Evolutionary conservation across 2,797 vertebrate genomes (phyloP).

Genomic region (Phylloscopus collybita): DNA sequence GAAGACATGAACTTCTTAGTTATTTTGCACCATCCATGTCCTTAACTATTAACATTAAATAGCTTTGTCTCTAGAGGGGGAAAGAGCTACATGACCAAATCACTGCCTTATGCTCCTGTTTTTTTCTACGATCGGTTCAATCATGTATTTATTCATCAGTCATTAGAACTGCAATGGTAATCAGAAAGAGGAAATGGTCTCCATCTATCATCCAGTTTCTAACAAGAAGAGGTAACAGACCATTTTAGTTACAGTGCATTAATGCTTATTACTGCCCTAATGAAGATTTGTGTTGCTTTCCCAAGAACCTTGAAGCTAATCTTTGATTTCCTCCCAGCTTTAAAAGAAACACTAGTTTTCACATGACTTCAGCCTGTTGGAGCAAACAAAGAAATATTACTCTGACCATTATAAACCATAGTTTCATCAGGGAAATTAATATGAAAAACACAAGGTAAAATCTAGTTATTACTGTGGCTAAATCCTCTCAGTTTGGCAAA

Average conservation of each 20-base stretch:
- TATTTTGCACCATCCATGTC: not conserved
- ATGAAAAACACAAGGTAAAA: conserved; percentile 15
- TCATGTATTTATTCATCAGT: conserved; percentile 46
- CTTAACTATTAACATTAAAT: not conserved
- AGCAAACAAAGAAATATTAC: conserved; percentile 28
- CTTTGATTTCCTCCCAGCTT: conserved; percentile 55
- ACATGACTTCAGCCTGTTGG: not conserved
- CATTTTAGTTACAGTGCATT: conserved; percentile 73
- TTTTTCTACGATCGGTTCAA: not conserved
- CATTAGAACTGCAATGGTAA: conserved; percentile 61
- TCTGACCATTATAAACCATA: not conserved
- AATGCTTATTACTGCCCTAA: conserved; percentile 72
- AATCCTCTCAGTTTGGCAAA: not conserved
- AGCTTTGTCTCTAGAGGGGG: not conserved
- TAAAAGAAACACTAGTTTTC: conserved; percentile 50
- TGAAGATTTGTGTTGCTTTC: conserved; percentile 76
- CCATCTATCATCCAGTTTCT: conserved; percentile 64
- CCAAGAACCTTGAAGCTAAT: conserved; percentile 60
- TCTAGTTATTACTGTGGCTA: conserved; percentile 8
- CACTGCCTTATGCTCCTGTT: conserved; percentile 29
- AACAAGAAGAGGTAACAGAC: conserved; percentile 71
- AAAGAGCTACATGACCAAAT: not conserved
- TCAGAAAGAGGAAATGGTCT: conserved; percentile 64
- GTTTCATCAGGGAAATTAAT: conserved; percentile 31
- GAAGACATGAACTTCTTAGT: not conserved